Percentiles rank a stretch among this genome's conserved stretches.
phyloP scores from a whole-genome alignment of 2,888 invertebrate species.

The Nymphalis urticae region DNA sequence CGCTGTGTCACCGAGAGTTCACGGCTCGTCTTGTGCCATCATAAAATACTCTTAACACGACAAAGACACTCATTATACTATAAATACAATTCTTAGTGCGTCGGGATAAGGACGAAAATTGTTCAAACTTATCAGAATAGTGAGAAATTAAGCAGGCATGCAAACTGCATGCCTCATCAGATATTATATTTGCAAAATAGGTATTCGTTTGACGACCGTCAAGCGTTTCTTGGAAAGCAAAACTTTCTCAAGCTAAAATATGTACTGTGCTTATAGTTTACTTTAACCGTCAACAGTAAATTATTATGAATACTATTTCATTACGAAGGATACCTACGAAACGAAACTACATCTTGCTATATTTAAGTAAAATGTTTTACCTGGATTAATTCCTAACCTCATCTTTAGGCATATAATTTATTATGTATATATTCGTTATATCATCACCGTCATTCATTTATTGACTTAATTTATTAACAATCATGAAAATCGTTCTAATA shows the following conservation, averaged over 20 bases:
- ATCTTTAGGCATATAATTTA: no score
- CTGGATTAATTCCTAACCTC: no score
- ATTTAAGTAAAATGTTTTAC: no score
- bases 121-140: slow-evolving; percentile 17
- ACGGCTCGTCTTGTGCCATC: slow-evolving; percentile 63
- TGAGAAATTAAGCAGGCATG: slow-evolving; percentile 52
- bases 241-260: slow-evolving; percentile 61
- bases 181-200: slow-evolving; percentile 56
- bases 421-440: no score
- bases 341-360: no score
- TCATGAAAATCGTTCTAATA: no score
- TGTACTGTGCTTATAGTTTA: slow-evolving; percentile 10
- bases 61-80: slow-evolving; percentile 46
- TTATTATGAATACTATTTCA: background rate
- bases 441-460: no score
- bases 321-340: no score
- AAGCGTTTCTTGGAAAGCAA: slow-evolving; percentile 60
- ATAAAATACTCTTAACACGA: slow-evolving; percentile 62
- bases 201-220: slow-evolving; percentile 59
- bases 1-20: slow-evolving; percentile 67
- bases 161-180: slow-evolving; percentile 62
- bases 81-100: slow-evolving; percentile 42
- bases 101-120: slow-evolving; percentile 46
- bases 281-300: background rate
- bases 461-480: no score